Percentiles rank a stretch among this genome's conserved stretches.
Evolutionary conservation across 2,113 vertebrate genomes (phyloP).

Genomic region (Myrmophylax atrothorax): DNA sequence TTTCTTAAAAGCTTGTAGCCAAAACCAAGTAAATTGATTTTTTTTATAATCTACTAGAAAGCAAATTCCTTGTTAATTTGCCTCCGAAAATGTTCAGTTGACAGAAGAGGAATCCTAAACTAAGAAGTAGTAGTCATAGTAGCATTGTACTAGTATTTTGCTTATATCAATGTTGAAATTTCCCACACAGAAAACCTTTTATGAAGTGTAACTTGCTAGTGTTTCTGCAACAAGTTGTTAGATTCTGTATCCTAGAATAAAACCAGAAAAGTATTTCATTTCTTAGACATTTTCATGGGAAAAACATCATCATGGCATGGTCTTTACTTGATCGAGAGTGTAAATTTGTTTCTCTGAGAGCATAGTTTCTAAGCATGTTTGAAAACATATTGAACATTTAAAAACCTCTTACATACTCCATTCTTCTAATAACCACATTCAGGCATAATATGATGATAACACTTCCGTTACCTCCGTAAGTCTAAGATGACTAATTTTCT

Average conservation of each 20-base stretch:
- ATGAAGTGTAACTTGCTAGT: neutral
- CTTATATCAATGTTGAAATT: neutral
- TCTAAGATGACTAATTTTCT: neutral
- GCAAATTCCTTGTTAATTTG: neutral
- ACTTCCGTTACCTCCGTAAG: neutral
- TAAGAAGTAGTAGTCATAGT: neutral
- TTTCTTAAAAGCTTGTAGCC: neutral
- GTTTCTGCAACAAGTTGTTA: neutral
- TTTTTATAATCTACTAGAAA: neutral
- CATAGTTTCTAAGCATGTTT: neutral
- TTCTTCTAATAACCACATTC: neutral
- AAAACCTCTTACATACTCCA: neutral
- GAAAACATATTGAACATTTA: neutral
- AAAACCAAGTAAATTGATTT: neutral
- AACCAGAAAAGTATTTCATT: neutral
- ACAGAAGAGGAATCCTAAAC: neutral
- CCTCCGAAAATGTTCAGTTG: neutral
- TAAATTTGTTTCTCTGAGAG: neutral
- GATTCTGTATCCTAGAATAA: neutral
- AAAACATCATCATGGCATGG: neutral
- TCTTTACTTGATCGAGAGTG: neutral
- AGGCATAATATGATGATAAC: neutral
- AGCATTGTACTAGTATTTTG: neutral
- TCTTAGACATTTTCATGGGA: neutral
- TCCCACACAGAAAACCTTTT: neutral